Base-by-base conservation (phyloP, 1,140 invertebrate species). In the Drosophila nebulosa region DNA sequence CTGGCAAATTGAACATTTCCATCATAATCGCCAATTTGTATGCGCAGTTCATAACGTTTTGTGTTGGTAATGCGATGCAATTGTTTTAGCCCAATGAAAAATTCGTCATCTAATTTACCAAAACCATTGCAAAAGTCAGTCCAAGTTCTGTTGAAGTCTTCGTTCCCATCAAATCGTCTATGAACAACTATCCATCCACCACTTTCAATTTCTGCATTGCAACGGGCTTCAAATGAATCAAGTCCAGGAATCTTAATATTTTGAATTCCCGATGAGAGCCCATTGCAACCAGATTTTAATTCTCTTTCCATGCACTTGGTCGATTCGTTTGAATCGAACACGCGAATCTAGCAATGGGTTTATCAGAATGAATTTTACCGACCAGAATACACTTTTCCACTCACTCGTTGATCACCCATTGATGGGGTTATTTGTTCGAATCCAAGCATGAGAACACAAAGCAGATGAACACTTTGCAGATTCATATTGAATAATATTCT, bases 121-220 rank as follows among this genome's bases (percentile, higher is more conserved):
- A 94, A 94, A 10, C 94, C 94, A 53, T 92, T 78, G 60, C 93
- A 93, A 73, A 95, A 95, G 27, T 95, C 94, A 0, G 75, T 66
- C 94, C 94, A 95, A 52, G 92, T 91, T 59, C 93, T 92, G 64
- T 92, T 93, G 78, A 95, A 95, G 64, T 94, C 93, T 72, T 93
- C 92, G 6, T 92, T 90, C 0, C 94, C 94, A 66, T 94, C 93
- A 57, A 91, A 92, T 24, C 94, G 92, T 55, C 93, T 94, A 86
- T 95, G 94, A 64, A 95, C 90, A 1, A 93, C 93, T 59, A 93
- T 93, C 94, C 94, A 95, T 16, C 67, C 69, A 2, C 18, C 6
- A 5, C 67, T 59, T 7, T 30, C 4, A 93, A 94, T 1, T 21
- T 62, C 24, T 14, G 89, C 0, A 91, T 92, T 10, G 92, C 93